Evolutionary conservation across 2,113 vertebrate species (phyloP).

Genomic region (Cromileptes altivelis): DNA sequence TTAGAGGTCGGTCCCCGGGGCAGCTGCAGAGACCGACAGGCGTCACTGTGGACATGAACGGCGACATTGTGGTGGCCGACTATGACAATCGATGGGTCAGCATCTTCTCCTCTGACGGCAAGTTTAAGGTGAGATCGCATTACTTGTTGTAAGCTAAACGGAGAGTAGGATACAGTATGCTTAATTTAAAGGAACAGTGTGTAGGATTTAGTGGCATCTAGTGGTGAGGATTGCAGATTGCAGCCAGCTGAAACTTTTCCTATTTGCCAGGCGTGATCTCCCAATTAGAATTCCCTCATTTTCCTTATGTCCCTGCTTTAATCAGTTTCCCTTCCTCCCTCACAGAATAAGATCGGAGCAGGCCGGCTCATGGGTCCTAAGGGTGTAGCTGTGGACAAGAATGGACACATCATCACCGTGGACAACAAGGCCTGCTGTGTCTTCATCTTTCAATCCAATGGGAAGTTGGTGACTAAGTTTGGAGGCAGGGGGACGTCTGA

Average conservation of each 20-base stretch:
- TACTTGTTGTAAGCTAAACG: not conserved
- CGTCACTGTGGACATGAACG: conserved; percentile 93
- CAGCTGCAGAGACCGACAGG: conserved; percentile 96
- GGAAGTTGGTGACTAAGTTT: conserved; percentile 95
- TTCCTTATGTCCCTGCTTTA: not conserved
- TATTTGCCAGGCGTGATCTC: too few relatives aligned
- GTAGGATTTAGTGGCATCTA: too few relatives aligned
- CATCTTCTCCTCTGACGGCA: conserved; percentile 95
- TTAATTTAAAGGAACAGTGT: too few relatives aligned
- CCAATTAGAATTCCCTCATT: not conserved
- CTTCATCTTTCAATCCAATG: conserved; percentile 98
- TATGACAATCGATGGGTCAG: conserved; percentile 99
- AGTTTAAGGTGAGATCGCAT: conserved; percentile 91
- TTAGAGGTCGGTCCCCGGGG: conserved; percentile 94
- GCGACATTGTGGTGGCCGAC: conserved; percentile 96
- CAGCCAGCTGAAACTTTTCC: too few relatives aligned
- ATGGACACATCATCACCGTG: conserved; percentile 97
- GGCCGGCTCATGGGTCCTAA: conserved; percentile 97
- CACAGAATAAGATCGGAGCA: conserved; percentile 94
- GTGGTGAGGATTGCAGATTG: too few relatives aligned
- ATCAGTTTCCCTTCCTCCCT: not conserved
- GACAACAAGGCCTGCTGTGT: conserved; percentile 99
- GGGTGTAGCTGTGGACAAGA: conserved; percentile 94
- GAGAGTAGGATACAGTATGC: not conserved
- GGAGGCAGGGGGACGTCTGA: conserved; percentile 93